Conservation (phyloP, 2,888 invertebrate genomes). For the Volucella zonaria region DNA sequence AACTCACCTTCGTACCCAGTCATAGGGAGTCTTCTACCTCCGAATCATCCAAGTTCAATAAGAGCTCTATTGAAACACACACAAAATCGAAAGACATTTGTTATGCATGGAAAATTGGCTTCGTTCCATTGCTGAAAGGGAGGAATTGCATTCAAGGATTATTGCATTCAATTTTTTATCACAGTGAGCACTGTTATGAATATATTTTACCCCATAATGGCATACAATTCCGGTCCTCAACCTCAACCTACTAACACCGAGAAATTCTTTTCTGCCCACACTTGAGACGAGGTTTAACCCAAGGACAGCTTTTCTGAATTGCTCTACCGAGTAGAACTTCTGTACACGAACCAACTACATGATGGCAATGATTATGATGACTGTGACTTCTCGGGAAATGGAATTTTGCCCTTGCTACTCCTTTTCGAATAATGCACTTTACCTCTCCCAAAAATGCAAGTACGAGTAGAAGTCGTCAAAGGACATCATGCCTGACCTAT, state of each 20-base stretch:
- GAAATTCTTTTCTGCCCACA: slow-evolving; percentile 13
- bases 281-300: slow-evolving; percentile 6
- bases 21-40: slow-evolving; percentile 5
- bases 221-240: slow-evolving; percentile 37
- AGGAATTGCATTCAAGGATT: slow-evolving; percentile 51
- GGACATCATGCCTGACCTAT: slow-evolving; percentile 55
- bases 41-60: slow-evolving; percentile 2
- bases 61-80: slow-evolving; percentile 22
- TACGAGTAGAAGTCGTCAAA: slow-evolving; percentile 49
- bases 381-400: slow-evolving; percentile 55
- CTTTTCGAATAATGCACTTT: slow-evolving; percentile 41
- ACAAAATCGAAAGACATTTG: slow-evolving; percentile 55
- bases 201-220: slow-evolving; percentile 50
- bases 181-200: slow-evolving; percentile 60
- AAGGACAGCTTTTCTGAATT: background rate
- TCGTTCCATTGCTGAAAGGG: background rate
- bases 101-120: slow-evolving; percentile 59
- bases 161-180: slow-evolving; percentile 38
- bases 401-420: slow-evolving; percentile 34
- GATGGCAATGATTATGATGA: slow-evolving; percentile 64
- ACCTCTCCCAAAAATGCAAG: slow-evolving; percentile 30
- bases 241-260: slow-evolving; percentile 33
- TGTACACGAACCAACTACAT: slow-evolving; percentile 33
- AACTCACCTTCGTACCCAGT: background rate
- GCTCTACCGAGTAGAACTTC: background rate